phyloP scores from a whole-genome alignment of 2,888 invertebrate species.

The Oconnorella tubifera region DNA sequence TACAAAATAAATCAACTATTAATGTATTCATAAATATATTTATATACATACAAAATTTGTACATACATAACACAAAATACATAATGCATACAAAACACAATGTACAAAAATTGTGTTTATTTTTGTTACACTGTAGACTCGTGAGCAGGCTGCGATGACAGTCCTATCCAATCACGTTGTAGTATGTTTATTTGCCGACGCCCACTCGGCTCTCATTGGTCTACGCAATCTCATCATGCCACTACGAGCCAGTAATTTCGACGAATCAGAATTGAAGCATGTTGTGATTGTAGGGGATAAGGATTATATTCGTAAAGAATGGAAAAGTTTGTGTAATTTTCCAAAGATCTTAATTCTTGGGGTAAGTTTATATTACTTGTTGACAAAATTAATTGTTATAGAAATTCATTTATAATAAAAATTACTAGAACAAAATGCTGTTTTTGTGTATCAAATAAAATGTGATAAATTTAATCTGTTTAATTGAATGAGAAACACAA shows the following conservation, averaged over 20 bases:
- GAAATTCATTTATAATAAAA: too few relatives aligned
- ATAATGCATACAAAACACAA: too few relatives aligned
- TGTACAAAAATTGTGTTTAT: background rate
- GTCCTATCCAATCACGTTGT: constrained; percentile 64
- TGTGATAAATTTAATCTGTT: background rate
- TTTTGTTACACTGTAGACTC: constrained; percentile 67
- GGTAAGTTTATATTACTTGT: too few relatives aligned
- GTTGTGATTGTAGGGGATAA: constrained; percentile 99
- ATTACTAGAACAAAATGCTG: too few relatives aligned
- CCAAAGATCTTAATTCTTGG: constrained; percentile 95
- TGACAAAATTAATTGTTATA: too few relatives aligned
- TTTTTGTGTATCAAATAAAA: too few relatives aligned
- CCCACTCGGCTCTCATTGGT: constrained; percentile 98
- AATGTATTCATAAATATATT: too few relatives aligned
- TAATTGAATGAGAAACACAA: background rate
- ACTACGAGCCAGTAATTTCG: constrained; percentile 98
- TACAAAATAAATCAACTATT: too few relatives aligned
- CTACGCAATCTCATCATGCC: constrained; percentile 99
- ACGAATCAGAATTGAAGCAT: constrained; percentile 99
- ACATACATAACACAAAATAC: too few relatives aligned
- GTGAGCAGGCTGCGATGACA: constrained; percentile 95
- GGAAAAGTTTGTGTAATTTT: constrained; percentile 99
- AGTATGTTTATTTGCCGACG: constrained; percentile 98
- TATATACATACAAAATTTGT: background rate
- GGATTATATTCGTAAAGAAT: constrained; percentile 96